phyloP scores from a whole-genome alignment of 1,140 invertebrate genomes.

The Cydia pomonella region DNA sequence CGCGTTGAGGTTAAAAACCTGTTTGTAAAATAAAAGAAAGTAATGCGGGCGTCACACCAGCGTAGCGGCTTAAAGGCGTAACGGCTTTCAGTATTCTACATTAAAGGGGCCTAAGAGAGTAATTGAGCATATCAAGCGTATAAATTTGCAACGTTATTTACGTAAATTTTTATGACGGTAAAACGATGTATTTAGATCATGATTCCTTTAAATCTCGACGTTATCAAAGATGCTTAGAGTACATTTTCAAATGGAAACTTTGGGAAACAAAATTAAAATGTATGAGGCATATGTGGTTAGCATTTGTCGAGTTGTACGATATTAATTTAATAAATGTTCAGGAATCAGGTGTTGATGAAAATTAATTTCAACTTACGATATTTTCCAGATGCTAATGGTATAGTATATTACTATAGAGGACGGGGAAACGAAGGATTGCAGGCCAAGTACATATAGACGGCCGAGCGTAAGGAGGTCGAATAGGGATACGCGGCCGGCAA shows the following conservation, averaged over 20 bases:
- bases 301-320: conserved; percentile 14
- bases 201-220: conserved; percentile 23
- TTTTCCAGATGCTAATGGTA: no score
- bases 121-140: conserved; percentile 52
- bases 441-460: no score
- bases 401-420: no score
- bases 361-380: no score
- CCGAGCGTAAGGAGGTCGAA: no score
- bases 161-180: conserved; percentile 55
- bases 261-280: conserved; percentile 1
- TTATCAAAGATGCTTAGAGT: neutral
- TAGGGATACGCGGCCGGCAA: no score
- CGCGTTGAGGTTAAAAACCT: conserved; percentile 18
- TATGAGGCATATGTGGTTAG: conserved; percentile 30
- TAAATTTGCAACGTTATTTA: conserved; percentile 53
- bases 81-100: conserved; percentile 36
- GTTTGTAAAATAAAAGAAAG: conserved; percentile 36
- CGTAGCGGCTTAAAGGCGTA: conserved; percentile 34
- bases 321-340: conserved; percentile 18
- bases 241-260: neutral
- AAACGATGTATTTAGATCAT: conserved; percentile 41
- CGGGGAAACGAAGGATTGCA: no score
- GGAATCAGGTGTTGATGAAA: neutral
- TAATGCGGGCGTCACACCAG: conserved; percentile 21
- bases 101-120: conserved; percentile 45